Conservation (phyloP, 2,113 vertebrate genomes). For the Platichthys flesus region DNA sequence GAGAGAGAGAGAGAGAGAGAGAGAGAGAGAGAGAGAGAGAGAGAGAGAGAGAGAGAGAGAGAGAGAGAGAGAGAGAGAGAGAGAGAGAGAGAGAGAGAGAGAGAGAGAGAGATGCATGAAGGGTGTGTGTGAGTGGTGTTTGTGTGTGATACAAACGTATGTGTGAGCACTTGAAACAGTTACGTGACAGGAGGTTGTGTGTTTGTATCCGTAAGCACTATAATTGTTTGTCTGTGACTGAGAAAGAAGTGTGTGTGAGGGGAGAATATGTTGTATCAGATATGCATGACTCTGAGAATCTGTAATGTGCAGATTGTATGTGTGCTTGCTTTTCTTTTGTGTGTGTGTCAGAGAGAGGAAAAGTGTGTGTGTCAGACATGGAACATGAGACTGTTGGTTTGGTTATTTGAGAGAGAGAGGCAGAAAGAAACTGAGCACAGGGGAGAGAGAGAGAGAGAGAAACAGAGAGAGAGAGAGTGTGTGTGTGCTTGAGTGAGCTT, state of each 20-base stretch:
- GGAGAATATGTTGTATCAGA: slow-evolving; percentile 43
- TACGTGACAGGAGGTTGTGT: slow-evolving; percentile 55
- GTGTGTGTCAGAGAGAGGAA: slow-evolving; percentile 25
- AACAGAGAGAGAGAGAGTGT: slow-evolving; percentile 7
- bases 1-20: slow-evolving; percentile 11
- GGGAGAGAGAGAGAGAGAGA: slow-evolving; percentile 32
- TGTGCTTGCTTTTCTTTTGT: slow-evolving; percentile 39
- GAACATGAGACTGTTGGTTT: slow-evolving; percentile 81
- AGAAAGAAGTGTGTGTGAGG: slow-evolving; percentile 48
- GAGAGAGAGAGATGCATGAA: slow-evolving; percentile 13
- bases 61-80: background rate
- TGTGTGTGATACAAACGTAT: slow-evolving; percentile 43
- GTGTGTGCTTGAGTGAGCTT: slow-evolving; percentile 59
- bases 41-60: slow-evolving; percentile 12
- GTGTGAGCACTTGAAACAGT: slow-evolving; percentile 49
- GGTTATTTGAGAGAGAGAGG: slow-evolving; percentile 75
- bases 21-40: slow-evolving; percentile 10
- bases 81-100: slow-evolving; percentile 6
- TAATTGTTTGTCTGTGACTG: slow-evolving; percentile 43
- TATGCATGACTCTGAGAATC: slow-evolving; percentile 54
- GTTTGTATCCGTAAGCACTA: slow-evolving; percentile 23
- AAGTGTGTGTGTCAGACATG: slow-evolving; percentile 64
- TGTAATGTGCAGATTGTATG: slow-evolving; percentile 61
- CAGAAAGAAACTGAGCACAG: slow-evolving; percentile 32
- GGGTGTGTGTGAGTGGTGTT: slow-evolving; percentile 26